phyloP scores from a whole-genome alignment of 2,797 vertebrate species.

The Eulemur rubriventer region DNA sequence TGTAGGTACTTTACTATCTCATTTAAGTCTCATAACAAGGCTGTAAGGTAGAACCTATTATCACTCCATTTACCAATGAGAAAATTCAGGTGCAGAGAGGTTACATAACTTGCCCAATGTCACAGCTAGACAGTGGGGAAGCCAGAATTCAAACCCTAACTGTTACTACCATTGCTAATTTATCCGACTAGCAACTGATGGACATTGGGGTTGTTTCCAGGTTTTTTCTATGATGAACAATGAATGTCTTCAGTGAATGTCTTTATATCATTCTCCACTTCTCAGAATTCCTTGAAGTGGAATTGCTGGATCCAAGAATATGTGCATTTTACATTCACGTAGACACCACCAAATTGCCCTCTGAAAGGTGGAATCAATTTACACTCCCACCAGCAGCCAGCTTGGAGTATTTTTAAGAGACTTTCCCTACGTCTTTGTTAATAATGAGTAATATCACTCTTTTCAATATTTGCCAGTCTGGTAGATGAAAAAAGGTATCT shows the following conservation, averaged over 20 bases:
- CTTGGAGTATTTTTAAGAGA: not conserved
- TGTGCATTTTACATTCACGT: not conserved
- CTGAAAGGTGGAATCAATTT: not conserved
- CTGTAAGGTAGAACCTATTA: not conserved
- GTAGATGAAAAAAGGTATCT: not conserved
- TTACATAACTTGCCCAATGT: not conserved
- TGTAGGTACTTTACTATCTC: not conserved
- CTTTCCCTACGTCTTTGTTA: slow-evolving; percentile 2
- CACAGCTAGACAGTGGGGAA: not conserved
- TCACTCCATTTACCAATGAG: not conserved
- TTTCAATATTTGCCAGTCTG: not conserved
- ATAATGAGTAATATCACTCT: not conserved
- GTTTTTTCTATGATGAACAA: not conserved
- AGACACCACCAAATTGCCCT: not conserved
- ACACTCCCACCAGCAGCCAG: not conserved
- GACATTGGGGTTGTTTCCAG: not conserved
- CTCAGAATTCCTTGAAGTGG: not conserved
- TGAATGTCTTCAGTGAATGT: not conserved
- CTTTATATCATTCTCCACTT: not conserved
- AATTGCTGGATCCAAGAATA: not conserved
- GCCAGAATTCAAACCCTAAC: not conserved
- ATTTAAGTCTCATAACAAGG: not conserved
- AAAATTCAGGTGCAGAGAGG: not conserved
- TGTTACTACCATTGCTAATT: not conserved
- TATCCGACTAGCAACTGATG: not conserved